A percentile compares a stretch with the other conserved stretches of the same genome.
Conservation (phyloP, 2,113 vertebrate species). For the Gallinago jamesoni region DNA sequence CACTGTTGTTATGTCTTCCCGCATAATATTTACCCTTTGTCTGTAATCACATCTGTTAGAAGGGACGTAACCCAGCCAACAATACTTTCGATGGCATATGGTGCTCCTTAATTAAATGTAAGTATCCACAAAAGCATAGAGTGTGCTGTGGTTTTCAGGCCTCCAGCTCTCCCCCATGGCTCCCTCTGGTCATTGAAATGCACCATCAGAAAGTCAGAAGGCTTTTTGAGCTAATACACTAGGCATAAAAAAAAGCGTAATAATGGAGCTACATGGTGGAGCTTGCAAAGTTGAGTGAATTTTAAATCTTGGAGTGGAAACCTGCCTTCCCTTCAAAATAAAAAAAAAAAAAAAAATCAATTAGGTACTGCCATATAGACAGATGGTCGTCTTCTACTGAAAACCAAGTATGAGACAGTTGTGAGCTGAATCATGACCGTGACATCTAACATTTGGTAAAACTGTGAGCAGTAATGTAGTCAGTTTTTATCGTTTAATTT, state of each 20-base stretch:
- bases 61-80: not conserved
- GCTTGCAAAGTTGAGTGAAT: not conserved
- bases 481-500: not conserved
- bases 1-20: not conserved
- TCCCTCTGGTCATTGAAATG: not conserved
- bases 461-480: not conserved
- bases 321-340: not conserved
- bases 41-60: conserved; percentile 24
- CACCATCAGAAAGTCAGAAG: not conserved
- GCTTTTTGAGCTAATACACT: not conserved
- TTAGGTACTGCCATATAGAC: not conserved
- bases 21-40: conserved; percentile 14
- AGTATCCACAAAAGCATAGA: not conserved
- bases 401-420: not conserved
- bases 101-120: conserved; percentile 31
- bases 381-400: not conserved
- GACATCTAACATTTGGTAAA: not conserved
- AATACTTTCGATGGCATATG: not conserved
- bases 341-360: not conserved
- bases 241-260: not conserved
- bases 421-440: not conserved
- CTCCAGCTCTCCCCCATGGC: not conserved
- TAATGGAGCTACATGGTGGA: not conserved
- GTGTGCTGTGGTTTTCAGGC: not conserved
- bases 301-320: not conserved